A percentile compares a stretch with the other conserved stretches of the same genome.
These are phyloP conservation scores for Fragum whitleyi DNA, from an alignment of 2,888 invertebrate genomes.

Conservation along the genomic window DNA sequence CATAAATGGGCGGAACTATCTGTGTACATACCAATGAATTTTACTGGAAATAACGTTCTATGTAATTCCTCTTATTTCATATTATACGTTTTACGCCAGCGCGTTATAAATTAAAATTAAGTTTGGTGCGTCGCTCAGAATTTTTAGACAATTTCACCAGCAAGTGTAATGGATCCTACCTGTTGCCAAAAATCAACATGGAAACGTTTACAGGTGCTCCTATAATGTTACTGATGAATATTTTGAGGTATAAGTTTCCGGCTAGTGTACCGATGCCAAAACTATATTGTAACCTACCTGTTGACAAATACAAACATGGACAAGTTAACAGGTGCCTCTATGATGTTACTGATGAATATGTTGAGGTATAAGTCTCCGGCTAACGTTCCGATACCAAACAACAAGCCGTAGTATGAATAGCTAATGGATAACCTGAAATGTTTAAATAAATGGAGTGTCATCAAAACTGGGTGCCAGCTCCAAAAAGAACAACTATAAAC, in stretches of 20 bases:
- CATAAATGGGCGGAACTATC: too few relatives aligned
- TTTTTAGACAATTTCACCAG: too few relatives aligned
- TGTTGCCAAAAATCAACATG: slow-evolving; percentile 30
- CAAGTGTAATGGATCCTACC: neutral
- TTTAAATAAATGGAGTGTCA: too few relatives aligned
- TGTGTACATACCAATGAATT: too few relatives aligned
- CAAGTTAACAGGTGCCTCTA: slow-evolving; percentile 48
- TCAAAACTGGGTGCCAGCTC: neutral
- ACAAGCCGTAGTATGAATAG: slow-evolving; percentile 58
- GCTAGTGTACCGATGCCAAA: slow-evolving; percentile 50
- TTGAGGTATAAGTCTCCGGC: slow-evolving; percentile 56
- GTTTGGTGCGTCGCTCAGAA: too few relatives aligned
- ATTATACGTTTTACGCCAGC: too few relatives aligned
- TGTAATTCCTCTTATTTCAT: too few relatives aligned
- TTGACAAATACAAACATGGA: slow-evolving; percentile 32
- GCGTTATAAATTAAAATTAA: too few relatives aligned
- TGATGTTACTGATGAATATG: slow-evolving; percentile 55
- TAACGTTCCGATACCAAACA: slow-evolving; percentile 55
- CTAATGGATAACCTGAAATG: slow-evolving; percentile 53
- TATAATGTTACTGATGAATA: slow-evolving; percentile 55
- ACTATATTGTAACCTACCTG: slow-evolving; percentile 4
- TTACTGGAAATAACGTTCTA: too few relatives aligned
- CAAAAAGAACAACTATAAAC: neutral
- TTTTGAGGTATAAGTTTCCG: slow-evolving; percentile 56
- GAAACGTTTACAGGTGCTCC: slow-evolving; percentile 44